A percentile compares a stretch with the other conserved stretches of the same genome.
phyloP scores from a whole-genome alignment of 2,113 vertebrate species.

The Gracilinanus agilis region DNA sequence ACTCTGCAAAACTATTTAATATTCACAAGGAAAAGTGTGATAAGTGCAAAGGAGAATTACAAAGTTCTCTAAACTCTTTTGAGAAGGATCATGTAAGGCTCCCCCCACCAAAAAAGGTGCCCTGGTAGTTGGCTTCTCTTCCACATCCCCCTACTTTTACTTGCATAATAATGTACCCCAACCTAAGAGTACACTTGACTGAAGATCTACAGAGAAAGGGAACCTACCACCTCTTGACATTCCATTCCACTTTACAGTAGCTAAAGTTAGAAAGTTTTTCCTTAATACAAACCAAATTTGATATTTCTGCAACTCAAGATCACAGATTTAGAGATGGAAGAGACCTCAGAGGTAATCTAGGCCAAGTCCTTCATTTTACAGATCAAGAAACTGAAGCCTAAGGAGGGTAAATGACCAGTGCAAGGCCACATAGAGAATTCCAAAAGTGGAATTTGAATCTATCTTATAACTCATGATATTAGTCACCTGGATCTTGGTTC shows the following conservation, averaged over 20 bases:
- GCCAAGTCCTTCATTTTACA: neutral
- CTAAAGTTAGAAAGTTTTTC: neutral
- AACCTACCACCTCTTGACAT: neutral
- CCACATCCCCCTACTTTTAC: neutral
- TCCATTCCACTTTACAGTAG: too few relatives aligned
- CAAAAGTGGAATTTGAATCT: neutral
- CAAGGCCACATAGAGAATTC: neutral
- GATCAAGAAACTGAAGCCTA: neutral
- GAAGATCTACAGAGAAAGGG: neutral
- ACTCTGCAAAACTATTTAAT: neutral
- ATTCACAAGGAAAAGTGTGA: neutral
- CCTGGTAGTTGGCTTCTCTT: neutral
- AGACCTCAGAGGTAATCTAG: neutral
- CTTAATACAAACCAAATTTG: neutral
- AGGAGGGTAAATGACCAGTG: neutral
- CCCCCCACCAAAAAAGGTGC: neutral
- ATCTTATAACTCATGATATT: neutral
- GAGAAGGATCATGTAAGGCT: neutral
- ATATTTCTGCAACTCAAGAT: neutral
- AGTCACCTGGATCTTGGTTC: neutral
- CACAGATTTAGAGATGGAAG: neutral
- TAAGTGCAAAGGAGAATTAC: neutral
- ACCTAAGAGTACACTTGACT: neutral
- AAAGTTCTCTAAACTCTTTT: neutral
- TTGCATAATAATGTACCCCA: neutral